These are phyloP conservation scores for Capra hircus DNA, from an alignment of 2,113 vertebrate genomes.

Conservation along the genomic window DNA sequence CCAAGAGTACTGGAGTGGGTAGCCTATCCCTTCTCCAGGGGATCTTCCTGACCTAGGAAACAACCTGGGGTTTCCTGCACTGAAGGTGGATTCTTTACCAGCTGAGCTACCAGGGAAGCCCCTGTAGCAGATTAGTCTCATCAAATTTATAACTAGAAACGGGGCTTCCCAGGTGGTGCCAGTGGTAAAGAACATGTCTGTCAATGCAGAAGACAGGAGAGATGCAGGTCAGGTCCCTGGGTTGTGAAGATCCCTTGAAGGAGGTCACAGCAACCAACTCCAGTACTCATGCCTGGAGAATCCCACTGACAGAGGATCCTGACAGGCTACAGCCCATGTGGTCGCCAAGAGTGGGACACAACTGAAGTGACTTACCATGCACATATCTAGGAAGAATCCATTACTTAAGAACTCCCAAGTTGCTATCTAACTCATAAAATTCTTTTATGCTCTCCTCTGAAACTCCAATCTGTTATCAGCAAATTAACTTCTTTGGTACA, in stretches of 20 bases:
- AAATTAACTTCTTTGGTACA: not conserved
- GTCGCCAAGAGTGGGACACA: not conserved
- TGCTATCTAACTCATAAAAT: not conserved
- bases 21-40: not conserved
- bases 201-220: not conserved
- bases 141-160: not conserved
- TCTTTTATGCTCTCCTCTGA: not conserved
- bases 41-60: not conserved
- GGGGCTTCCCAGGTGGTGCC: not conserved
- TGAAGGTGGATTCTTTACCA: not conserved
- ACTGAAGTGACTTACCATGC: not conserved
- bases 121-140: not conserved
- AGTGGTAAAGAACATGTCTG: not conserved
- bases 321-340: not conserved
- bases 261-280: not conserved
- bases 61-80: not conserved
- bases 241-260: not conserved
- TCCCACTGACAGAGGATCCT: not conserved
- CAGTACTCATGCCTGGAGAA: not conserved
- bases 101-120: not conserved
- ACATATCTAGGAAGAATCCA: not conserved
- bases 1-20: not conserved
- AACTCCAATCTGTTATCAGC: not conserved
- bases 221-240: not conserved
- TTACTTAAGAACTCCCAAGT: not conserved